Base-by-base conservation (phyloP, 2,888 invertebrate species). In the Drosophila meridiana region DNA sequence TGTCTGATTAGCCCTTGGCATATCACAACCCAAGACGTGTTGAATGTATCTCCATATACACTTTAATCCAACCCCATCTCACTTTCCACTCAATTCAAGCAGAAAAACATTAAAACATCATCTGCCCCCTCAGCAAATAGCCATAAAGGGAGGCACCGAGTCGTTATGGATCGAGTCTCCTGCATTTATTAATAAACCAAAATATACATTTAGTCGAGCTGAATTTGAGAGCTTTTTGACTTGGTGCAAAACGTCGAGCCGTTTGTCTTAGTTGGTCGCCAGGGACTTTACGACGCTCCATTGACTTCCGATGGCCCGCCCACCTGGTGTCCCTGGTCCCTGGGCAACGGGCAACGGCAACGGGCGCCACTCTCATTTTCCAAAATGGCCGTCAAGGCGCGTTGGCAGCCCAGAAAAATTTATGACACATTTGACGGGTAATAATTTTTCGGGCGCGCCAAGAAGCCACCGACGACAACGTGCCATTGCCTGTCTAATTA, bases 351-450 rank as follows among this genome's bases (percentile, higher is more conserved):
- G 34, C 52, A 20, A 20, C 20, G 53, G 13, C 34, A 28, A 38
- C 38, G 38, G 13, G 34, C 52, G 30, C 1, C 5, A 5, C 28
- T 3, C 55, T 30, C 42, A 14, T 58, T 61, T 64, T 34, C 47
- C 72, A 65, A 76, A 72, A 76, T 76, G 65, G 76, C 64, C 76
- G 59, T 59, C 68, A 36, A 65, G 68, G 43, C 63, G 60, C 60
- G 67, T 42, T 62, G 63, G 45, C 50, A 48, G 64, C 59, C 72
- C 28, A 45, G 59, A 65, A 55, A 55, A 55, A 76, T 71, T 48
- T 60, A 72, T 68, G 64, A 62, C 69, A 62, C 76, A 69, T 76
- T 73, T 73, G 72, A 73, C 55, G 64, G 72, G 77, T 67, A 71
- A 77, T 83, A 30, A 74, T 77, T 83, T 70, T 56, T 56, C 26